These are phyloP conservation scores for Psittacula cyanocephala DNA, from an alignment of 2,113 vertebrate genomes.

Conservation along the genomic window DNA sequence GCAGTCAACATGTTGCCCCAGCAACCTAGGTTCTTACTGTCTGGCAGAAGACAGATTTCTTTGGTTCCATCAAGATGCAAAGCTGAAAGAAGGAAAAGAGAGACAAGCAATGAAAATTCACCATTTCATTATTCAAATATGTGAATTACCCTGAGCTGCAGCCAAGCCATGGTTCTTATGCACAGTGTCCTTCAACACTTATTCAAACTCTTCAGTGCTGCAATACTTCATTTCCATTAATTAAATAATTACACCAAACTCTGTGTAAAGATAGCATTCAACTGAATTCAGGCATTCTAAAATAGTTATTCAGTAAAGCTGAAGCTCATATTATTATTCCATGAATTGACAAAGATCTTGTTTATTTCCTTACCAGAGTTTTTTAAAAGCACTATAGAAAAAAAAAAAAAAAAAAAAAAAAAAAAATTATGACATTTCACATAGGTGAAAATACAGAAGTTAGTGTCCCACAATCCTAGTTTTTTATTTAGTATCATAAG, in stretches of 20 bases:
- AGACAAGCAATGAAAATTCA: slow-evolving; percentile 69
- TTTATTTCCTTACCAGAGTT: slow-evolving; percentile 31
- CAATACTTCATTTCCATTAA: slow-evolving; percentile 72
- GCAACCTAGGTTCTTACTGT: slow-evolving; percentile 71
- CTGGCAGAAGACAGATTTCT: slow-evolving; percentile 72
- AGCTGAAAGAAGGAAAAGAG: slow-evolving; percentile 57
- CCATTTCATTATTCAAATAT: slow-evolving; percentile 66
- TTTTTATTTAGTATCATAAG: background rate
- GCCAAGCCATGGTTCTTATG: slow-evolving; percentile 48
- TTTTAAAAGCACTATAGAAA: background rate
- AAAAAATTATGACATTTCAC: background rate
- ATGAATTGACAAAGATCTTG: slow-evolving; percentile 45
- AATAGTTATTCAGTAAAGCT: slow-evolving; percentile 57
- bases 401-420: background rate
- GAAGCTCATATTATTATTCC: slow-evolving; percentile 30
- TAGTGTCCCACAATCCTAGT: background rate
- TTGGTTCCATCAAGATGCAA: slow-evolving; percentile 67
- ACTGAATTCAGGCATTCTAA: slow-evolving; percentile 53
- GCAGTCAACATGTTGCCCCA: slow-evolving; percentile 67
- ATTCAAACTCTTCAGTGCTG: slow-evolving; percentile 53
- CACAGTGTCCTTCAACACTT: slow-evolving; percentile 56
- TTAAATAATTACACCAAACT: slow-evolving; percentile 74
- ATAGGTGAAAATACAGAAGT: background rate
- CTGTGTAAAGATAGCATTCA: slow-evolving; percentile 54
- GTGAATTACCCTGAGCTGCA: slow-evolving; percentile 64